A percentile compares a stretch with the other conserved stretches of the same genome.
Conservation (phyloP, 1,140 invertebrate species). For the Nomia melanderi region DNA sequence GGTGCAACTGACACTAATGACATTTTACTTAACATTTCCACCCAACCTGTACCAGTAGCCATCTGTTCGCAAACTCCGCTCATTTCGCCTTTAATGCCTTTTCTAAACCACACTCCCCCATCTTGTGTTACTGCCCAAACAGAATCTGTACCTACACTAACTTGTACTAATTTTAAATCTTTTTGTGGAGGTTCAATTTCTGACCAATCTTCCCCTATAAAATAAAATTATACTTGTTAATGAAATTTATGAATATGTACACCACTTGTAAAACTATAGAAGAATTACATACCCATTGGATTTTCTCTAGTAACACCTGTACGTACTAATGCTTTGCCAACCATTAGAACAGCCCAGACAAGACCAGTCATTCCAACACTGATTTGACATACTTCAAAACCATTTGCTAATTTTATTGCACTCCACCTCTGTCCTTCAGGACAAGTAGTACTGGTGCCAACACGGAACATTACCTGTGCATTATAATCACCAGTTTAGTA, state of each 20-base stretch:
- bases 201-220: constrained; percentile 88
- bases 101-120: constrained; percentile 93
- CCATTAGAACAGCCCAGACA: constrained; percentile 91
- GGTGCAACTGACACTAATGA: constrained; percentile 90
- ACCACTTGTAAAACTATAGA: constrained; percentile 5
- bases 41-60: constrained; percentile 89
- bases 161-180: constrained; percentile 86
- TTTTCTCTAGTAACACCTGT: constrained; percentile 88
- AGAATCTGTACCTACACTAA: constrained; percentile 91
- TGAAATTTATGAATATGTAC: constrained; percentile 3
- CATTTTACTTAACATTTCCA: constrained; percentile 93
- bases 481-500: constrained; percentile 5
- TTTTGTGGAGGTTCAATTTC: constrained; percentile 88
- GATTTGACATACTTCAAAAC: constrained; percentile 91
- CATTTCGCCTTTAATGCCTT: constrained; percentile 89
- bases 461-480: constrained; percentile 89
- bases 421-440: constrained; percentile 94
- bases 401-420: constrained; percentile 86
- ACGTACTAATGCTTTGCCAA: constrained; percentile 90
- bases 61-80: constrained; percentile 86
- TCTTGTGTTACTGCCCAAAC: constrained; percentile 94
- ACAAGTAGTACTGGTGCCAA: constrained; percentile 88
- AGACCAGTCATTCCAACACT: constrained; percentile 91
- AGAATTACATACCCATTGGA: constrained; percentile 82
- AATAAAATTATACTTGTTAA: constrained; percentile 29